Base-by-base conservation (phyloP, 2,888 invertebrate genomes). In the Flexamia atlantica region DNA sequence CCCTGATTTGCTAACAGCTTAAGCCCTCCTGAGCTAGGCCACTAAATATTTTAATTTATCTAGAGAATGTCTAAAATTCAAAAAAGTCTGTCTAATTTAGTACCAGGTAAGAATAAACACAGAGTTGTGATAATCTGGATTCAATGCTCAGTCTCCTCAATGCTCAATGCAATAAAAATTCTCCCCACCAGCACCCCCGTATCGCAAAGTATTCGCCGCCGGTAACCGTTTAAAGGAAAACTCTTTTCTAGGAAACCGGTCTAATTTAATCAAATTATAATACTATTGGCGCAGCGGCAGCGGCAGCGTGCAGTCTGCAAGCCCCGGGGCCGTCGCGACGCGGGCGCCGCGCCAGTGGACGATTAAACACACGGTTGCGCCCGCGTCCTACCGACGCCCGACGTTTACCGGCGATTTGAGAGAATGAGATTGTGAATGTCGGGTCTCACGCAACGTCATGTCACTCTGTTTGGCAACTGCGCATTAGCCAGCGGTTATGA, bases 201-300 rank as follows among this genome's bases (percentile, higher is more conserved):
- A 28, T 28, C 20, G 23, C 14, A 30, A 28, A 64, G 64, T 64
- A 30, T 64, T 64, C 14, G 28, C 64, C 64, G 28, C 30, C 28
- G 30, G 64, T 28, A 14, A 5, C 64, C 1, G 64, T 28, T 57
- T 23, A 23, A 14, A 57, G 57, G 57, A 57, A 57, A 57, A 2
- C 20, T 3, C 25, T 57, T 57, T 23, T 23, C 28, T 25, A 12
- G 9, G 5, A 20, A 30, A 30, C 28, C 64, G 64, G 30, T 30
- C 28, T 28, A 30, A 64, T 64, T 64, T 28, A 64, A 64, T 64
- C 64, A 64, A 64, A 64, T 64, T 64, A 64, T 28, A 28, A 64
- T 64, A 30, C 28, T 64, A 64, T 57, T 23, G n/a, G n/a, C n/a
- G n/a, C n/a, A n/a, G n/a, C n/a, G n/a, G n/a, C n/a, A 5, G 23